Conservation (phyloP, 2,113 vertebrate species). For the Eudyptes chrysolophus region DNA sequence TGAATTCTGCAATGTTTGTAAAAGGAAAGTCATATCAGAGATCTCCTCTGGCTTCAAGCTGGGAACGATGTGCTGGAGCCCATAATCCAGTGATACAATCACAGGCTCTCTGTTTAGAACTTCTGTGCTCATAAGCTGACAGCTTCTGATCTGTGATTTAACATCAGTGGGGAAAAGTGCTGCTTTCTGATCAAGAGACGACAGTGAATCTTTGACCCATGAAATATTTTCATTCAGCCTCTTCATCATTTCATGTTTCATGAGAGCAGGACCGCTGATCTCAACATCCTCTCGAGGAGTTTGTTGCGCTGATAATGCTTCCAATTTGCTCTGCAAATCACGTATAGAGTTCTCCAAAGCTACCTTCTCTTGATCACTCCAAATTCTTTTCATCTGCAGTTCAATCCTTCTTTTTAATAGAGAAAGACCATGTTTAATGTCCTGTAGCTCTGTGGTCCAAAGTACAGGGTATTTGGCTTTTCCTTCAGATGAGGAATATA, state of each 20-base stretch:
- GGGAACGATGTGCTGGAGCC: constrained; percentile 70
- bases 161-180: constrained; percentile 84
- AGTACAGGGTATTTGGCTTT: constrained; percentile 58
- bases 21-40: constrained; percentile 69
- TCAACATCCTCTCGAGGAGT: constrained; percentile 22
- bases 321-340: constrained; percentile 72
- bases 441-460: constrained; percentile 75
- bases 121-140: constrained; percentile 77
- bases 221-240: constrained; percentile 79
- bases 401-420: constrained; percentile 75
- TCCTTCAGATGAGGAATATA: constrained; percentile 46
- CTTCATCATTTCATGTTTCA: constrained; percentile 71
- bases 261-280: constrained; percentile 53
- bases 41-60: constrained; percentile 70
- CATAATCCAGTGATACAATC: constrained; percentile 73
- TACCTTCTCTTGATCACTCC: constrained; percentile 74
- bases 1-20: constrained; percentile 75
- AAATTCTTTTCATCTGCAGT: constrained; percentile 73
- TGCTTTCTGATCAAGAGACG: constrained; percentile 67
- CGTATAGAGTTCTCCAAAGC: constrained; percentile 74
- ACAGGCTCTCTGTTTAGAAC: constrained; percentile 76
- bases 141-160: constrained; percentile 80
- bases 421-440: constrained; percentile 69
- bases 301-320: constrained; percentile 57
- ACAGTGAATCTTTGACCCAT: constrained; percentile 79